These are phyloP conservation scores for Planococcus citri DNA, from an alignment of 1,140 invertebrate genomes.

Conservation along the genomic window DNA sequence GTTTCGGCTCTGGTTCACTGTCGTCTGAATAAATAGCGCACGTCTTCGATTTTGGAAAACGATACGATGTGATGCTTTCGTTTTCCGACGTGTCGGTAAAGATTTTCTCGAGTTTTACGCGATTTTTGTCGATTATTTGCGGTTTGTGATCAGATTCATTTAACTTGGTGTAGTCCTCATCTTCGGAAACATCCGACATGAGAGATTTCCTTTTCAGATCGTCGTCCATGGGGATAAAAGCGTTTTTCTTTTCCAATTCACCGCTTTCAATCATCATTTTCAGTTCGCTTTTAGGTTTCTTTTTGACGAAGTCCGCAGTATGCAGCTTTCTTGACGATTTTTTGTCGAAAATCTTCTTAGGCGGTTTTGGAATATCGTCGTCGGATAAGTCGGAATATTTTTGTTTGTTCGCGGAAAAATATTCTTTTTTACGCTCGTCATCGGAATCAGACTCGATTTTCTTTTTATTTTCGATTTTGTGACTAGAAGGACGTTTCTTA, in stretches of 20 bases:
- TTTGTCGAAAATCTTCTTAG: neutral
- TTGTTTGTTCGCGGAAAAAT: neutral
- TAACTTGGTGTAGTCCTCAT: neutral
- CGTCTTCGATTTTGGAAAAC: neutral
- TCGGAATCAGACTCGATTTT: conserved; percentile 2
- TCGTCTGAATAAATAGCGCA: neutral
- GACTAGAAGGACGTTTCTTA: neutral
- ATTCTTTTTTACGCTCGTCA: neutral
- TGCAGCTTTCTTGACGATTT: neutral
- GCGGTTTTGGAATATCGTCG: neutral
- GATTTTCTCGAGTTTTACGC: conserved; percentile 29
- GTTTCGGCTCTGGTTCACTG: neutral
- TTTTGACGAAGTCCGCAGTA: neutral
- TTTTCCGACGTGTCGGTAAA: conserved; percentile 47
- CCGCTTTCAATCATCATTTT: neutral
- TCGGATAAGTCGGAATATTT: conserved; percentile 9
- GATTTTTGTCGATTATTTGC: neutral
- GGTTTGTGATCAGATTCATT: neutral
- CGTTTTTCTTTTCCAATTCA: neutral
- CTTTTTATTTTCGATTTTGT: neutral
- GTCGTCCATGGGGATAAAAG: neutral
- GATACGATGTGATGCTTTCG: conserved; percentile 31
- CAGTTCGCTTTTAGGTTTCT: neutral
- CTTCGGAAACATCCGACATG: conserved; percentile 3
- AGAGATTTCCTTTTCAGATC: neutral